A percentile compares a stretch with the other conserved stretches of the same genome.
phyloP scores from a whole-genome alignment of 2,113 vertebrate species.

The Anguilla japonica region DNA sequence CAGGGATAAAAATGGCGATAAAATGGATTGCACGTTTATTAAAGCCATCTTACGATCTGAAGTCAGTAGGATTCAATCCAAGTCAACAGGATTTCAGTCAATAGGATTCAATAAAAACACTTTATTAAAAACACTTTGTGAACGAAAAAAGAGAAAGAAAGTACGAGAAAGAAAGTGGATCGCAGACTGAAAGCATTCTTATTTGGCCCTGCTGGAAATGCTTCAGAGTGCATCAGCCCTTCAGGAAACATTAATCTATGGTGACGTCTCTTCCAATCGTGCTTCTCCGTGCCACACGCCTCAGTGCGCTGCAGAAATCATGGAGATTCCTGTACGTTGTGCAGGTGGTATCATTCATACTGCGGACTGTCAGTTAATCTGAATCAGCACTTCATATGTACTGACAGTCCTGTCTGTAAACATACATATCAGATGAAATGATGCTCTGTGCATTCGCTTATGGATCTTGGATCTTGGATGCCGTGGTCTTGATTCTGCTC shows the following conservation, averaged over 20 bases:
- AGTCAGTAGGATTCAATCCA: neutral
- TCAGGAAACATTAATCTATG: slow-evolving; percentile 46
- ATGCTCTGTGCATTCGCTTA: neutral
- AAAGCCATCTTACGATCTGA: no score
- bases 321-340: slow-evolving; percentile 27
- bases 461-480: neutral
- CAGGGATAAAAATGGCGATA: neutral
- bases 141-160: neutral
- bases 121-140: neutral
- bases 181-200: slow-evolving; percentile 18
- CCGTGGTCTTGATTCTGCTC: neutral
- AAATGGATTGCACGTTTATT: no score
- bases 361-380: slow-evolving; percentile 43
- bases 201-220: slow-evolving; percentile 41
- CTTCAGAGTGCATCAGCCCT: slow-evolving; percentile 52
- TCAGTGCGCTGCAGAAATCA: slow-evolving; percentile 43
- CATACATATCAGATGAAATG: no score
- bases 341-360: slow-evolving; percentile 24
- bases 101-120: neutral
- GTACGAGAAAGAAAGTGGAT: neutral
- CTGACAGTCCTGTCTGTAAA: no score
- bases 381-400: slow-evolving; percentile 34
- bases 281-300: slow-evolving; percentile 13
- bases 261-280: slow-evolving; percentile 64
- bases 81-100: neutral